Conservation (phyloP, 2,888 invertebrate species). For the Phortica okadai region DNA sequence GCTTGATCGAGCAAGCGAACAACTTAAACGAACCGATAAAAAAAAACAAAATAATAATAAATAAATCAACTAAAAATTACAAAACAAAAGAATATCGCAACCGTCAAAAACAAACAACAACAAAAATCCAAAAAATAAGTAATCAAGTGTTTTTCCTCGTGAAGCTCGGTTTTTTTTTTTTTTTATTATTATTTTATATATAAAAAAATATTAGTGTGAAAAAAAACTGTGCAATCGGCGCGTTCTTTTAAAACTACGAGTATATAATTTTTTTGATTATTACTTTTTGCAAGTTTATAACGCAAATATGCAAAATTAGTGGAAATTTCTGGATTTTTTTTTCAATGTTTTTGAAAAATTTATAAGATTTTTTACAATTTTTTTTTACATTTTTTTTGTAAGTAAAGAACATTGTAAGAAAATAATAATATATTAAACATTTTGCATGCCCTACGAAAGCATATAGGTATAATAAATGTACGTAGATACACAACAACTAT, state of each 20-base stretch:
- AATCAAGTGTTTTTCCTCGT: background rate
- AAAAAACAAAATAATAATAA: background rate
- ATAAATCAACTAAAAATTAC: background rate
- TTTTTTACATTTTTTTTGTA: background rate
- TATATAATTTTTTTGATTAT: too few species aligned
- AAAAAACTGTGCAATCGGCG: background rate
- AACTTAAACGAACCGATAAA: conserved; percentile 3
- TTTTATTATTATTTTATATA: background rate
- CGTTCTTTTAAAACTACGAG: background rate
- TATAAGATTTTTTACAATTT: background rate
- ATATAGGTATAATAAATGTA: too few species aligned
- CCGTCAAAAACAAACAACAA: background rate
- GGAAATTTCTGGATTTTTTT: too few species aligned
- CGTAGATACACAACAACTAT: too few species aligned
- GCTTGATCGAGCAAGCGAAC: conserved; percentile 30
- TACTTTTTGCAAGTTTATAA: too few species aligned
- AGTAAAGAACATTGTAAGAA: background rate
- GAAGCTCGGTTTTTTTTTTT: background rate
- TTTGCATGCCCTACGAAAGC: too few species aligned
- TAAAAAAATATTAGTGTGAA: background rate
- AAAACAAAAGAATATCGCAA: conserved; percentile 7
- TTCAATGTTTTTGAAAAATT: too few species aligned
- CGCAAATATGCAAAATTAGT: too few species aligned
- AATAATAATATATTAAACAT: too few species aligned
- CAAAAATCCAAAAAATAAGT: background rate